These are phyloP conservation scores for Chauna torquata DNA, from an alignment of 2,113 vertebrate species.

Conservation along the genomic window DNA sequence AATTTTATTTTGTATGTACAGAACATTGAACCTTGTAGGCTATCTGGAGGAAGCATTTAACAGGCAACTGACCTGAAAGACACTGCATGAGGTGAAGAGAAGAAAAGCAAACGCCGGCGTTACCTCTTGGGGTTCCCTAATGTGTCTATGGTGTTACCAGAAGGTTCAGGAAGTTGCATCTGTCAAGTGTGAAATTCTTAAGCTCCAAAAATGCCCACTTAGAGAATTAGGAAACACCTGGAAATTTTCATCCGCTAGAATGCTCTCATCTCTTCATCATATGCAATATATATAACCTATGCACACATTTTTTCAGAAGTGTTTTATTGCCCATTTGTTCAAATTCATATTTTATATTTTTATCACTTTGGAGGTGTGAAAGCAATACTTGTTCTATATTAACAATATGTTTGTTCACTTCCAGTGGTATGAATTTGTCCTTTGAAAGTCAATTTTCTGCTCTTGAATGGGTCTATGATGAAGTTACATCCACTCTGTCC, in stretches of 20 bases:
- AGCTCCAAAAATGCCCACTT: conserved; percentile 35
- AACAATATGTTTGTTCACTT: background rate
- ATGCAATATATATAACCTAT: background rate
- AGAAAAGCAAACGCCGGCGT: background rate
- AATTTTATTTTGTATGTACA: background rate
- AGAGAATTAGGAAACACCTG: conserved; percentile 61
- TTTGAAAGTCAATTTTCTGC: background rate
- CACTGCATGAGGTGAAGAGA: background rate
- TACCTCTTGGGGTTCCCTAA: background rate
- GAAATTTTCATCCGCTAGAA: conserved; percentile 20
- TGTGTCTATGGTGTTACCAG: background rate
- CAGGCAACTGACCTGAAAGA: background rate
- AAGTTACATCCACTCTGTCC: background rate
- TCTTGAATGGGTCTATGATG: background rate
- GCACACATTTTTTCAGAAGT: background rate
- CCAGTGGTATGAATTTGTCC: background rate
- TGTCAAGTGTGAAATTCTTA: conserved; percentile 63
- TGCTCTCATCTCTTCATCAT: conserved; percentile 3
- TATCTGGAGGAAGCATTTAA: conserved; percentile 21
- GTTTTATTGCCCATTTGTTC: conserved; percentile 46
- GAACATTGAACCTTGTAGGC: background rate
- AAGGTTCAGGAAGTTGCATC: conserved; percentile 42
- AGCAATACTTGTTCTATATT: conserved; percentile 1
- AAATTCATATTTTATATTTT: background rate
- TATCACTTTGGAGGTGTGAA: background rate